These are phyloP conservation scores for Phrynocephalus versicolor DNA, from an alignment of 2,113 vertebrate genomes.

Conservation along the genomic window DNA sequence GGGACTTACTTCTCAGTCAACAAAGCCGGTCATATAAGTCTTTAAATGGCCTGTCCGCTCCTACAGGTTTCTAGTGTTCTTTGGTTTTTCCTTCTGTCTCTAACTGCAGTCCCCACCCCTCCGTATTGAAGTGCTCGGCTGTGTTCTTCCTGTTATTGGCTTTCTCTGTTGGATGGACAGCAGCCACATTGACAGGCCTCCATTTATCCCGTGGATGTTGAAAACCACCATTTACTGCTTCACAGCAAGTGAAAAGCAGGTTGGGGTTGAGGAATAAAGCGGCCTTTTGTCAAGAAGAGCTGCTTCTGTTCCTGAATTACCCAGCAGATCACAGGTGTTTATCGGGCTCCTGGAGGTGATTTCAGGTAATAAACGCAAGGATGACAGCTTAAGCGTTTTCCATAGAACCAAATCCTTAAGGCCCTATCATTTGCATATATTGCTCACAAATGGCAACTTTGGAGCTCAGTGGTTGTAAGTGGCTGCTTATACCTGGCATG, in stretches of 20 bases:
- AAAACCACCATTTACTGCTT: slow-evolving; percentile 60
- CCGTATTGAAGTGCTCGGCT: slow-evolving; percentile 46
- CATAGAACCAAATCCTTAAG: slow-evolving; percentile 68
- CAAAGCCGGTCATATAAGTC: too few species aligned
- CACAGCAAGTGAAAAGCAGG: slow-evolving; percentile 48
- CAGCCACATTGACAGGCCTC: slow-evolving; percentile 48
- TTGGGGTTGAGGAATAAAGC: slow-evolving; percentile 45
- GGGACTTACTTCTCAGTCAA: neutral
- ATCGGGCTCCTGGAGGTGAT: slow-evolving; percentile 70
- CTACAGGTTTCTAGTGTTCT: slow-evolving; percentile 51
- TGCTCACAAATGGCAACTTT: slow-evolving; percentile 75
- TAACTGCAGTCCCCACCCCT: too few species aligned
- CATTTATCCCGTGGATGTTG: slow-evolving; percentile 58
- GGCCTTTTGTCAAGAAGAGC: slow-evolving; percentile 53
- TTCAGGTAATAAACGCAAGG: slow-evolving; percentile 70
- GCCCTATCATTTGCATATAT: slow-evolving; percentile 69
- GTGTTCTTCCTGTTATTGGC: slow-evolving; percentile 47
- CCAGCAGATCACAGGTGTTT: slow-evolving; percentile 77
- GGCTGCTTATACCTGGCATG: slow-evolving; percentile 69
- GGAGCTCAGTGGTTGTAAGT: slow-evolving; percentile 69
- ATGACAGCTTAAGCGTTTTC: slow-evolving; percentile 70
- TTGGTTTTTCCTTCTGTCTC: slow-evolving; percentile 31
- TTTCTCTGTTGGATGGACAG: slow-evolving; percentile 54
- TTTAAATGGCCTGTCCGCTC: slow-evolving; percentile 47
- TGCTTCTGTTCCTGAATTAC: slow-evolving; percentile 71